phyloP scores from a whole-genome alignment of 2,888 invertebrate genomes.

The Ectobius pallidus region DNA sequence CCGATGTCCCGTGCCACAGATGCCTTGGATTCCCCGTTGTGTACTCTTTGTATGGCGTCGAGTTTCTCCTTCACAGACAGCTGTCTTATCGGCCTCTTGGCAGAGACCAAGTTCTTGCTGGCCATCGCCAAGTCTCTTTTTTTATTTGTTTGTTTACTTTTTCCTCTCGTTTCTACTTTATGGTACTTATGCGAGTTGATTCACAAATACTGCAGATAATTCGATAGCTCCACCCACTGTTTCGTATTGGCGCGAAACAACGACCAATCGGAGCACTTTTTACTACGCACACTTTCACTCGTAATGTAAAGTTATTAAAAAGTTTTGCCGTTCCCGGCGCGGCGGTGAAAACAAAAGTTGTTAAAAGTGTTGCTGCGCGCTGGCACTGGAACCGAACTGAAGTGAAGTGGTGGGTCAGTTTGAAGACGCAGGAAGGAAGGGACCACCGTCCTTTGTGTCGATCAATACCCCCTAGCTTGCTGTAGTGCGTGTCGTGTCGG shows the following conservation, averaged over 20 bases:
- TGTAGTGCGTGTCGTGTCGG: conserved; percentile 34
- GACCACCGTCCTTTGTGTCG: conserved; percentile 42
- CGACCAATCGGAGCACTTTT: conserved; percentile 43
- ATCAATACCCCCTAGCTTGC: conserved; percentile 42
- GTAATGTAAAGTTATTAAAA: conserved; percentile 43
- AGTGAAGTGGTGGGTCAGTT: conserved; percentile 28
- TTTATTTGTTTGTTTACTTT: conserved; percentile 17
- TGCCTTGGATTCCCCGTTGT: conserved; percentile 85
- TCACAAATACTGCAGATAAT: conserved; percentile 40
- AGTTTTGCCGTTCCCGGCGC: conserved; percentile 35
- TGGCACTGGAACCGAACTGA: conserved; percentile 10
- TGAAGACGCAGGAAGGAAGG: conserved; percentile 40
- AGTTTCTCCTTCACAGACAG: conserved; percentile 80
- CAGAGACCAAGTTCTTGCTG: conserved; percentile 60
- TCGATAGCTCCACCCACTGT: conserved; percentile 42
- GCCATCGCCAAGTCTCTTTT: conserved; percentile 49
- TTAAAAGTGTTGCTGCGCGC: conserved; percentile 29
- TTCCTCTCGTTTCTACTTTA: neutral
- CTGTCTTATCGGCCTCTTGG: conserved; percentile 79
- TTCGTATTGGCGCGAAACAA: conserved; percentile 42
- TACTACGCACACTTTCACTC: conserved; percentile 40
- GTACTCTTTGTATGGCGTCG: conserved; percentile 80
- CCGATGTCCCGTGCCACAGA: conserved; percentile 85
- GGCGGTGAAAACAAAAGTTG: conserved; percentile 44
- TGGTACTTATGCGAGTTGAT: conserved; percentile 17